Evolutionary conservation across 2,113 vertebrate genomes (phyloP).

Genomic region (Rhinopithecus roxellana): DNA sequence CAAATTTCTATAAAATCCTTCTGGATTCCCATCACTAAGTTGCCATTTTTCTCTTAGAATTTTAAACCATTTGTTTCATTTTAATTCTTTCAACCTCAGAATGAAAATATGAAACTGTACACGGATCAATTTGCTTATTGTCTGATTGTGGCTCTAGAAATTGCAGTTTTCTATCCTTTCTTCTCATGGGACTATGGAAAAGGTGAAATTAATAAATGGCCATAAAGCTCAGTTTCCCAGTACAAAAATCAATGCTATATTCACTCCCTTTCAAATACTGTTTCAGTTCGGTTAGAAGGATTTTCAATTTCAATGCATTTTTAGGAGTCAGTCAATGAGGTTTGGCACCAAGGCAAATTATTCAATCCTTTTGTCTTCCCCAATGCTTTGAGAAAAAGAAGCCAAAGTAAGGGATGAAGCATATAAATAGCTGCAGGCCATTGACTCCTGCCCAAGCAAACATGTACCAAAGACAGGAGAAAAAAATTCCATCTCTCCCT

Average conservation of each 20-base stretch:
- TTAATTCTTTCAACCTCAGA: neutral
- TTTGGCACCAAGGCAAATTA: conserved; percentile 47
- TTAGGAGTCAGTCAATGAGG: conserved; percentile 25
- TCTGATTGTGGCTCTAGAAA: neutral
- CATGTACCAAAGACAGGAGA: neutral
- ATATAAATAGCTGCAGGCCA: neutral
- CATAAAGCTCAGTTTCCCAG: neutral
- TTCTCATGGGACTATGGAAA: neutral
- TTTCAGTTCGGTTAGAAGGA: conserved; percentile 42
- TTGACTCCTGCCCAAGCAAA: conserved; percentile 26
- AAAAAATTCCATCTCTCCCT: neutral
- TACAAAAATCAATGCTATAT: conserved; percentile 51
- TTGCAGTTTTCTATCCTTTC: neutral
- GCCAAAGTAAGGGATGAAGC: neutral
- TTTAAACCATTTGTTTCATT: neutral
- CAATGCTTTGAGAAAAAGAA: conserved; percentile 12
- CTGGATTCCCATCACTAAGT: neutral
- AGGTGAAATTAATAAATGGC: conserved; percentile 43
- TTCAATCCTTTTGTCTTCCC: conserved; percentile 45
- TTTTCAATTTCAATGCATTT: conserved; percentile 51
- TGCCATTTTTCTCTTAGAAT: conserved; percentile 14
- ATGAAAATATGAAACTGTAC: conserved; percentile 16
- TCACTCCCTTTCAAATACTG: conserved; percentile 18
- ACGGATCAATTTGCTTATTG: conserved; percentile 28
- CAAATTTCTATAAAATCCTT: neutral